Evolutionary conservation across 2,113 vertebrate genomes (phyloP), one percentile per base, ranked within the genome.

Genomic region (Vulpes lagopus): DNA sequence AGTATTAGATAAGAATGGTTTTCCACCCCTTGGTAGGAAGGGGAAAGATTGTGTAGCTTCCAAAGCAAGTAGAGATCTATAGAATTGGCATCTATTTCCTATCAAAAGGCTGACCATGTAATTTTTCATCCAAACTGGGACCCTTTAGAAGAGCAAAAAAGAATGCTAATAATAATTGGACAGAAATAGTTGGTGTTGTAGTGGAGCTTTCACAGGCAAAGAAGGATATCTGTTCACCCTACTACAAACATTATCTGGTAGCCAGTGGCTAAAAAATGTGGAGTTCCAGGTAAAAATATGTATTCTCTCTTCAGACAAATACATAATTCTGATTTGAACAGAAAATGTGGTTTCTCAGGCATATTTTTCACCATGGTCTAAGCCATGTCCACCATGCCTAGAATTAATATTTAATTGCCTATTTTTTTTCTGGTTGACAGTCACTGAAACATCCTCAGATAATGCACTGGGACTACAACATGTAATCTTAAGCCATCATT

Each of bases 371-470:
- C 5, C 15, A 19, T 32, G 3, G 7, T 73, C 43, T 55, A 25
- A 73, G 30, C 15, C 19, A 20, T 73, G n/a, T 64, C 22, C 14
- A 76, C 25, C 11, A 71, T 43, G 15, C 12, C 5, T 53, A 11
- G 8, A 93, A n/a, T 89, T 91, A 20, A 15, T 57, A 78, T 74
- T 92, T 65, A 32, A 32, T 49, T 80, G 23, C 32, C 90, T 53
- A 53, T 27, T 79, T 59, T 57, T 79, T 91, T 67, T 5, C 32
- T 89, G 20, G 11, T 91, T 94, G 35, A 67, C 35, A 38, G 38
- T 92, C 19, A 73, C 8, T 81, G 87, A 92, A 7, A 65, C 27
- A 76, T 79, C 57, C 55, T 91, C 30, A 88, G n/a, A 60, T 62
- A 38, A 62, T 23, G 0, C 11, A 35, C n/a, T 64, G 17, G 53